Base-by-base conservation (phyloP, 2,113 vertebrate genomes). In the Nerophis lumbriciformis region DNA sequence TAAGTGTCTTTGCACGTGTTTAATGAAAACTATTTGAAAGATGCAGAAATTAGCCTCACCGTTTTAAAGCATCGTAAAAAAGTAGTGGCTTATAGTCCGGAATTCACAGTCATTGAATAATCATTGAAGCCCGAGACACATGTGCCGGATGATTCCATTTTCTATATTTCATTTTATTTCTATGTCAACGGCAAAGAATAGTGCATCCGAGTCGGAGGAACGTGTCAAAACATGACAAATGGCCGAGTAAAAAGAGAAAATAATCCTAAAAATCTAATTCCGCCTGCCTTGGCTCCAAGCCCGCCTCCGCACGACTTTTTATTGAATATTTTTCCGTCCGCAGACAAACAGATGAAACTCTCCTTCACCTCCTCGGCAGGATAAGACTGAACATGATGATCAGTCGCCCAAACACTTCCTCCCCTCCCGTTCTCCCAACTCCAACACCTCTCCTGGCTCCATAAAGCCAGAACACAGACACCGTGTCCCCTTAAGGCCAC, bases 401-500 rank as follows among this genome's bases (percentile, higher is more conserved):
- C 28, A 28, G 28, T 28, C 2, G 28, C 59, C 66, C 28, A 54
- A 57, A 66, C 12, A 19, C 21, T 28, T 48, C 16, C 2, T 2
- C 8, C 49, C 16, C 2, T 2, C 8, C 49, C 7, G 5, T 19
- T 4, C 10, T 42, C 5, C 1, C 16, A 53, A 45, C 49, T 54
- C 15, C 19, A 35, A 10, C 61, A 54, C 66, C 49, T 38, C n/a
- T 47, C 63, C 36, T 65, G 65, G 59, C 63, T 54, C 11, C 60
- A 63, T 63, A 60, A 66, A 50, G 38, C 60, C 50, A 44, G 36
- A 49, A 83, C 59, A 28, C 61, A 66, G 75, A 69, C 73, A 69
- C 28, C 37, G 9, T 39, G 10, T 49, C 74, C 73, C 73, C 73
- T 28, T 48, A 9, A 66, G 73, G 77, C 65, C 14, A 59, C 66